A percentile compares a stretch with the other conserved stretches of the same genome.
Evolutionary conservation across 2,113 vertebrate species (phyloP).

Genomic region (Alectura lathami): DNA sequence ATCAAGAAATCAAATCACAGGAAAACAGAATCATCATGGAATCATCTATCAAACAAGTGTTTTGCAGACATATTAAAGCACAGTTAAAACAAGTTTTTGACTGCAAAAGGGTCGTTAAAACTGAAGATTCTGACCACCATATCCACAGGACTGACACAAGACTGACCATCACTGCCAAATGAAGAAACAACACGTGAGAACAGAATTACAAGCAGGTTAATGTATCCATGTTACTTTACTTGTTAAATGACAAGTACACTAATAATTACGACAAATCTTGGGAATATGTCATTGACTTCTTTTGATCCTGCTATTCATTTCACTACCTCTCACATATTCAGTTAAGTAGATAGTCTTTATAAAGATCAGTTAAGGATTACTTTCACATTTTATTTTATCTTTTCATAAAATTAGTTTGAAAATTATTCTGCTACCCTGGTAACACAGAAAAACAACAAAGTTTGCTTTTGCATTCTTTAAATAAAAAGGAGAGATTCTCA

Average conservation of each 20-base stretch:
- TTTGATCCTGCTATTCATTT: not conserved
- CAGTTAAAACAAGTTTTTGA: not conserved
- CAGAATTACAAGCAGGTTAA: not conserved
- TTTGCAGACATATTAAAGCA: not conserved
- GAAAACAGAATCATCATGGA: not conserved
- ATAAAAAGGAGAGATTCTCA: not conserved
- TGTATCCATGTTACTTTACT: not conserved
- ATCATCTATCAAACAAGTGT: not conserved
- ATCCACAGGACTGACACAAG: not conserved
- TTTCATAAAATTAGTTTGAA: not conserved
- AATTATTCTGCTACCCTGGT: not conserved
- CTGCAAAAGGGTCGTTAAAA: not conserved
- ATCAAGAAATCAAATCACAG: not conserved
- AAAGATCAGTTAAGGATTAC: not conserved
- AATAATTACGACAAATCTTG: not conserved
- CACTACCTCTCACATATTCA: not conserved
- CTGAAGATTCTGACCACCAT: not conserved
- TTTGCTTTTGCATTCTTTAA: not conserved
- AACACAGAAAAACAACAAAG: slow-evolving; percentile 12
- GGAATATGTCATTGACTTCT: not conserved
- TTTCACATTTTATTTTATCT: not conserved
- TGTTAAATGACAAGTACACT: not conserved
- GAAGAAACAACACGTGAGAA: not conserved
- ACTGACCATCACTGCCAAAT: too few species aligned
- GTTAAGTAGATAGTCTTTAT: not conserved